These are phyloP conservation scores for Drosophila meridiana DNA, from an alignment of 2,888 invertebrate species.

Conservation along the genomic window DNA sequence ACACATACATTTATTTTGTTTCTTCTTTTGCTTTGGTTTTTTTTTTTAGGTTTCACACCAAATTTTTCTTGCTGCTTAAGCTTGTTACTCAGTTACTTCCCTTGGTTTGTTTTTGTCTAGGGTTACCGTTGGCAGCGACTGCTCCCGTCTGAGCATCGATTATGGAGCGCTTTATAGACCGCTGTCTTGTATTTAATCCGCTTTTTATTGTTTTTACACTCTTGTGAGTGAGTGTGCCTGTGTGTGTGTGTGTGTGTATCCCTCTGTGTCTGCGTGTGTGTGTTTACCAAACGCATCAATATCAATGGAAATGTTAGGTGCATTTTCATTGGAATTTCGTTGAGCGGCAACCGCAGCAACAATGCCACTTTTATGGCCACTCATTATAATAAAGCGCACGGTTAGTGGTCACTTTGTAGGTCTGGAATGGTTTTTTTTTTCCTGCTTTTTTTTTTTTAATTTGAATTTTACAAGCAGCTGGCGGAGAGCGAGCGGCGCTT, in stretches of 20 bases:
- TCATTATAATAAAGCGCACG: conserved; percentile 82
- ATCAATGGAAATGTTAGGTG: conserved; percentile 74
- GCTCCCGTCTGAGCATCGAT: conserved; percentile 75
- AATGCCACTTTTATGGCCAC: conserved; percentile 78
- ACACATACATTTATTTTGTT: conserved; percentile 28
- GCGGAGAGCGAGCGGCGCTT: conserved; percentile 57
- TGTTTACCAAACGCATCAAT: conserved; percentile 61
- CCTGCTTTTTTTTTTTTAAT: conserved; percentile 59
- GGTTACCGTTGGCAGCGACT: conserved; percentile 50
- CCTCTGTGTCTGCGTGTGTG: conserved; percentile 1
- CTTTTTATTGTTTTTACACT: conserved; percentile 81
- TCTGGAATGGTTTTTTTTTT: conserved; percentile 5
- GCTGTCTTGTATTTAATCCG: conserved; percentile 78
- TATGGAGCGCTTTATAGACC: conserved; percentile 71
- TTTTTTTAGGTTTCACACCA: conserved; percentile 79
- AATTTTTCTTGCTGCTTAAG: conserved; percentile 58
- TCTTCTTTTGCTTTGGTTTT: conserved; percentile 24
- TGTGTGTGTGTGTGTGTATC: conserved; percentile 5
- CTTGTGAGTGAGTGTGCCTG: conserved; percentile 27
- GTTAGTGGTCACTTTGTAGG: conserved; percentile 68
- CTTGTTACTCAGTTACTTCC: conserved; percentile 72
- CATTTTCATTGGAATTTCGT: conserved; percentile 77
- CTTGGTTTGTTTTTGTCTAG: conserved; percentile 46
- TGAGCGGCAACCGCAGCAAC: conserved; percentile 57
- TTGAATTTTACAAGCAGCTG: conserved; percentile 74